These are phyloP conservation scores for Drosophila infuscata DNA, from an alignment of 2,888 invertebrate species.

Conservation along the genomic window DNA sequence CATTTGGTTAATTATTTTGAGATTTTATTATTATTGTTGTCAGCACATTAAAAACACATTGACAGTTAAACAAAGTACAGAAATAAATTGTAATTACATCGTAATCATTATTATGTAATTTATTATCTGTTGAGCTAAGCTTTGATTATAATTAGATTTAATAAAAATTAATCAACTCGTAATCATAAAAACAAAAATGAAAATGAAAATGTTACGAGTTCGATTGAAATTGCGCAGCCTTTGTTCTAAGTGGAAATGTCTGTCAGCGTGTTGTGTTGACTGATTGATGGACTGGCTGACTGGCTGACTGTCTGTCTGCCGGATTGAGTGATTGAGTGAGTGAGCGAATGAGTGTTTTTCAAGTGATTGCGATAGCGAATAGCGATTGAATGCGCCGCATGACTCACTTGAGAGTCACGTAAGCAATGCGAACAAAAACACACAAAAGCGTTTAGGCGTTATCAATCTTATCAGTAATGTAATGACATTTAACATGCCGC, in stretches of 20 bases:
- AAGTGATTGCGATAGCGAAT: constrained; percentile 52
- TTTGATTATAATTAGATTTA: not conserved
- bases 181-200: constrained; percentile 16
- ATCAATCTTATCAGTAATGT: constrained; percentile 78
- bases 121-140: not conserved
- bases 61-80: not conserved
- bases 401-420: constrained; percentile 60
- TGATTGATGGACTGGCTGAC: constrained; percentile 32
- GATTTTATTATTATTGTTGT: not conserved
- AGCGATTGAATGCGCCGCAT: constrained; percentile 32
- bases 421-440: constrained; percentile 14
- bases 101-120: not conserved
- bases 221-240: constrained; percentile 27
- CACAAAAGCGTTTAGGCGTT: constrained; percentile 63
- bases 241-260: constrained; percentile 72
- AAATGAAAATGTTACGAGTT: not conserved
- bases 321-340: constrained; percentile 28
- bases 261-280: constrained; percentile 64
- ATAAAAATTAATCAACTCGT: not conserved
- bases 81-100: not conserved
- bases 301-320: constrained; percentile 12
- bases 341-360: constrained; percentile 37
- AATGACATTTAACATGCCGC: constrained; percentile 79
- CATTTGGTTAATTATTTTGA: not conserved
- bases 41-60: not conserved